phyloP scores from a whole-genome alignment of 2,888 invertebrate species.

The Sesia bembeciformis region DNA sequence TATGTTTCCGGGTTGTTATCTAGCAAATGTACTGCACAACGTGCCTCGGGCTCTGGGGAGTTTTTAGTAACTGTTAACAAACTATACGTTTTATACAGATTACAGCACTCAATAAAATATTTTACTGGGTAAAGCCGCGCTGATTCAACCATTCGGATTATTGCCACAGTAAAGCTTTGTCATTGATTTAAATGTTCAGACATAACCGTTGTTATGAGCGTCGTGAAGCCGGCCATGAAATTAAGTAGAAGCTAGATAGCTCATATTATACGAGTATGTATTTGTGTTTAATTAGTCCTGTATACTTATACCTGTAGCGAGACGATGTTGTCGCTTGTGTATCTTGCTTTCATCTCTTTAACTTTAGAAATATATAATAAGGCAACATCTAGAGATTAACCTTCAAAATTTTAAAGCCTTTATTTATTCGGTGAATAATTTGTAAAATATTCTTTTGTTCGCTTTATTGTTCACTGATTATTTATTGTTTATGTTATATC shows the following conservation, averaged over 20 bases:
- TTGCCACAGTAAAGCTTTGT: background rate
- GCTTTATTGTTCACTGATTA: no score
- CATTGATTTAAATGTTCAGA: background rate
- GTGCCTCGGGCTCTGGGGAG: conserved; percentile 19
- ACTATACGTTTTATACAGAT: conserved; percentile 30
- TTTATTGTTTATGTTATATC: no score
- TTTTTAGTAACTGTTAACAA: conserved; percentile 35
- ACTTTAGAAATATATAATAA: no score
- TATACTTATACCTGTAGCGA: no score
- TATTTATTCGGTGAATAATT: no score
- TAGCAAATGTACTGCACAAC: conserved; percentile 4
- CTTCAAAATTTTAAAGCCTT: no score
- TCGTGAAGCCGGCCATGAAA: background rate
- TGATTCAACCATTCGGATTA: background rate
- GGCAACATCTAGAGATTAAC: no score
- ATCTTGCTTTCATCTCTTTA: no score
- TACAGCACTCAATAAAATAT: conserved; percentile 19
- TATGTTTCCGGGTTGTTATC: conserved; percentile 7
- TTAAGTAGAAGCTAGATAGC: background rate
- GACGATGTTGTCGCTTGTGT: no score
- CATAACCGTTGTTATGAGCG: background rate
- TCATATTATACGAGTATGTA: no score
- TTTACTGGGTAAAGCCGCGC: background rate
- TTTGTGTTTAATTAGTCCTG: no score
- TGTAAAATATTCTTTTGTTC: no score